A percentile compares a stretch with the other conserved stretches of the same genome.
phyloP scores from a whole-genome alignment of 1,140 invertebrate genomes.

The Drosophila teissieri region DNA sequence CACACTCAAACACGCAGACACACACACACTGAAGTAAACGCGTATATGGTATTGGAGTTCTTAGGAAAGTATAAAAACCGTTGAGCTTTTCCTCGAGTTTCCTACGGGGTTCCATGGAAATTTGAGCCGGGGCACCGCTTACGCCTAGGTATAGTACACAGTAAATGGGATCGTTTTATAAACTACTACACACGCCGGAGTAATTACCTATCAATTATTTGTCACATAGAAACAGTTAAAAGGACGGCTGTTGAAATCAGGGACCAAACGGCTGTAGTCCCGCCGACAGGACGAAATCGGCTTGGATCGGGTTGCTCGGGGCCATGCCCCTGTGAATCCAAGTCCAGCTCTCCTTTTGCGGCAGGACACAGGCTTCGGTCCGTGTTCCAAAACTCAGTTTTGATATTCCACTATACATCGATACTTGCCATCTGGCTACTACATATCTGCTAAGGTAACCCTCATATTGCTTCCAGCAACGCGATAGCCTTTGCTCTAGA shows the following conservation, averaged over 20 bases:
- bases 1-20: constrained; percentile 4
- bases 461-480: constrained; percentile 58
- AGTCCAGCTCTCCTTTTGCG: not conserved
- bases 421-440: not conserved
- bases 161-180: constrained; percentile 52
- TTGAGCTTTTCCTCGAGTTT: constrained; percentile 47
- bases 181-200: constrained; percentile 29
- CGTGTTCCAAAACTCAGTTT: constrained; percentile 50
- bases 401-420: constrained; percentile 22
- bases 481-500: constrained; percentile 47
- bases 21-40: constrained; percentile 3
- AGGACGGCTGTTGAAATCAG: constrained; percentile 78
- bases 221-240: constrained; percentile 81
- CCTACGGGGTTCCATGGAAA: constrained; percentile 18
- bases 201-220: constrained; percentile 68
- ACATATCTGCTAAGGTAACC: constrained; percentile 11
- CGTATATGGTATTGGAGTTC: constrained; percentile 6
- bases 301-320: not conserved
- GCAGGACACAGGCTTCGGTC: constrained; percentile 30
- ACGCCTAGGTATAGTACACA: constrained; percentile 30
- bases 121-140: constrained; percentile 30
- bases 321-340: constrained; percentile 1
- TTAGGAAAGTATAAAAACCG: constrained; percentile 80
- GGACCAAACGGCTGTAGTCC: constrained; percentile 45
- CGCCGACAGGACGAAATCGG: not conserved